A percentile compares a stretch with the other conserved stretches of the same genome.
phyloP scores from a whole-genome alignment of 2,797 vertebrate genomes.

The Hapalemur alaotrensis region DNA sequence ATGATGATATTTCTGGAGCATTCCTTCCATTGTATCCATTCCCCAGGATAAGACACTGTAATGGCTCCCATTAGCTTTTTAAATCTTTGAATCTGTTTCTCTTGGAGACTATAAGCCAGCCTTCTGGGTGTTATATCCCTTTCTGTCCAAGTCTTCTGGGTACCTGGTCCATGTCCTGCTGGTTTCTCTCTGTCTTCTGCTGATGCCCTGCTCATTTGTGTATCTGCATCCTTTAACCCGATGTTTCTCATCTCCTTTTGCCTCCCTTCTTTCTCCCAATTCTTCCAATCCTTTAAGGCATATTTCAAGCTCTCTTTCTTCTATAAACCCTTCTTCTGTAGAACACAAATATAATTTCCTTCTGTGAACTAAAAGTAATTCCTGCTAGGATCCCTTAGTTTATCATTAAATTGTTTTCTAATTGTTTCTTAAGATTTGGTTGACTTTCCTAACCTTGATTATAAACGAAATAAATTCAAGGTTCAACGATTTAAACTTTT shows the following conservation, averaged over 20 bases:
- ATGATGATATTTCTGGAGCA: neutral
- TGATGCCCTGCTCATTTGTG: neutral
- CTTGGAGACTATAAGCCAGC: neutral
- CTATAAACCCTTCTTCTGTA: neutral
- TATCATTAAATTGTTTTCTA: neutral
- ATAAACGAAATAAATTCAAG: neutral
- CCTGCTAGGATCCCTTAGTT: neutral
- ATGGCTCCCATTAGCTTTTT: neutral
- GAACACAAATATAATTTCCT: neutral
- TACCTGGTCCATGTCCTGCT: neutral
- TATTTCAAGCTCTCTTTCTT: neutral
- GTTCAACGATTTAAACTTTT: neutral
- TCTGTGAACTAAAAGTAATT: neutral
- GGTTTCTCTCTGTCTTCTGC: neutral
- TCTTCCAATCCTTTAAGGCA: neutral
- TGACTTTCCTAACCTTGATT: neutral
- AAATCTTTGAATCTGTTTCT: neutral
- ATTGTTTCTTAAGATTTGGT: neutral
- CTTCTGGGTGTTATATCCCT: neutral
- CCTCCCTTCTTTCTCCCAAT: neutral
- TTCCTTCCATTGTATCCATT: neutral
- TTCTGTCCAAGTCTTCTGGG: neutral
- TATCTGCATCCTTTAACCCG: neutral
- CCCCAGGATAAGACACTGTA: neutral
- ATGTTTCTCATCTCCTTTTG: neutral